Conservation (phyloP, 2,113 vertebrate genomes). For the Nyctereutes procyonoides region DNA sequence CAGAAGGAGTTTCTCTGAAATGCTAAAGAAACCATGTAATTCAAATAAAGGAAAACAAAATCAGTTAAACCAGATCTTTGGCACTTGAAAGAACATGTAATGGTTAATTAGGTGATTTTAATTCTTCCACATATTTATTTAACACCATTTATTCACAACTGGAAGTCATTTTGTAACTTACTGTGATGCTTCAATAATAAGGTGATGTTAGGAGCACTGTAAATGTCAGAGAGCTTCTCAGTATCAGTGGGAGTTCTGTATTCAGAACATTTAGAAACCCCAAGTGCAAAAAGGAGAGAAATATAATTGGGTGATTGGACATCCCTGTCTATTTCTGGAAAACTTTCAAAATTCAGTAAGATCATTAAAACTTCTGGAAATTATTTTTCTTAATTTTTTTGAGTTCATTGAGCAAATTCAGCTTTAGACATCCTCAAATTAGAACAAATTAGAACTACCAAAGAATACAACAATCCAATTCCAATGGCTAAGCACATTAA, state of each 20-base stretch:
- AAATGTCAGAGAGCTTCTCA: background rate
- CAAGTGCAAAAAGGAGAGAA: background rate
- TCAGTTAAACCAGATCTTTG: background rate
- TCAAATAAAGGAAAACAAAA: constrained; percentile 45
- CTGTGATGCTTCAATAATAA: constrained; percentile 18
- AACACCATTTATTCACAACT: constrained; percentile 14
- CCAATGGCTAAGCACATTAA: background rate
- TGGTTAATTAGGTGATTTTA: constrained; percentile 42
- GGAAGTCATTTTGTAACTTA: constrained; percentile 59
- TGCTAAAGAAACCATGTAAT: background rate
- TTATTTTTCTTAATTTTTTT: background rate
- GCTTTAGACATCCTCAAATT: background rate
- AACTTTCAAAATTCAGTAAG: constrained; percentile 25
- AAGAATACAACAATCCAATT: background rate
- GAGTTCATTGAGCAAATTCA: constrained; percentile 16
- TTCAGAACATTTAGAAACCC: constrained; percentile 40
- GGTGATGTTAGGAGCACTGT: background rate
- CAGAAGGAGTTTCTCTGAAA: constrained; percentile 37
- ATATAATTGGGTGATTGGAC: background rate
- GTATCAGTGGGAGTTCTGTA: background rate
- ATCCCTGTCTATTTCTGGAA: background rate
- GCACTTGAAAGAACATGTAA: background rate
- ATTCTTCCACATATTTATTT: constrained; percentile 51
- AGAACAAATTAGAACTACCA: background rate
- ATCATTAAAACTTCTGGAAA: constrained; percentile 34